Evolutionary conservation across 2,113 vertebrate genomes (phyloP), one percentile per base, ranked within the genome.

Genomic region (Pelvicachromis taeniatus): DNA sequence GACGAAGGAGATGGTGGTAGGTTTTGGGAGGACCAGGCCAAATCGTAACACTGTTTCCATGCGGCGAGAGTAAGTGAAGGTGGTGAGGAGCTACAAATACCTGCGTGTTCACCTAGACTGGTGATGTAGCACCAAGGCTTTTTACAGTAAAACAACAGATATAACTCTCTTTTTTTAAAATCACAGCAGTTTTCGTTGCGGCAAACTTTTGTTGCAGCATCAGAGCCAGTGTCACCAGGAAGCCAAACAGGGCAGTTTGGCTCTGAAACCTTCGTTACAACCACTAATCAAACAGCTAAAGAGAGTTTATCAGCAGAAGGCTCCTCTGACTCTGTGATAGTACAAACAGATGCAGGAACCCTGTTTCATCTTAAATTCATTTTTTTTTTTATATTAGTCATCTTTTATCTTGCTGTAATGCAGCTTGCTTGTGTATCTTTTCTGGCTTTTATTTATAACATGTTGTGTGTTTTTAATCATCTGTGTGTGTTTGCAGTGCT

Each of bases 131-230:
- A 68, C 61, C 35, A 42, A 23, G 12, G 35, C 35, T 23, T 35
- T 68, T 21, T 68, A 68, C 63, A 0, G 63, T 14, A 1, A 42
- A 42, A 42, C 12, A n/a, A 23, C 35, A 38, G 33, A 38, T 12
- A 1, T 13, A 13, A 21, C 19, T 38, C 19, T 61, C 1, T 29
- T 29, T 29, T 29, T 29, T 29, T 29, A 4, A 29, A 29, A 29
- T 29, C 4, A 35, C 31, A 61, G 33, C 0, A 40, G 0, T 68
- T 42, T 42, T 68, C 23, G 13, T 23, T 0, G 35, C 3, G 0
- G 7, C 12, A 35, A 68, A 0, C 7, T 68, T 14, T 23, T 14
- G 63, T 7, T 0, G 4, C 63, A 68, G 35, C 35, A 42, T 40
- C 63, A 68, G 10, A 23, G 12, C 38, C 12, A 3, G 63, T 68